Evolutionary conservation across 2,888 invertebrate species (phyloP), one percentile per base, ranked within the genome.

Genomic region (Dermolepida albohirtum): DNA sequence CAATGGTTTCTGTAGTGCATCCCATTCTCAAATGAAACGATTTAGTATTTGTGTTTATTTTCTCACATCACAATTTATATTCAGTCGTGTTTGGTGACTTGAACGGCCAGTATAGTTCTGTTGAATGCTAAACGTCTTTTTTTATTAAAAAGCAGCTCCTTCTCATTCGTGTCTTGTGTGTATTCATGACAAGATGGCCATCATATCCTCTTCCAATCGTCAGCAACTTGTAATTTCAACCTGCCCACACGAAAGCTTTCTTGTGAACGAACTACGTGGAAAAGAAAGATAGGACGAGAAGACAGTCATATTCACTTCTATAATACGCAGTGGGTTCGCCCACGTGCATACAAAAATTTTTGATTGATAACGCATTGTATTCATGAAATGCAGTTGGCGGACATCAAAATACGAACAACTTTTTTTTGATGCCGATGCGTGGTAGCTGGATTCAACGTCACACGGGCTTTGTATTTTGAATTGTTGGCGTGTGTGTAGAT

Each of bases 281-380:
- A 17, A 54, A 54, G 54, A 54, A 54, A 17, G 40, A 54, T 17
- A 40, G 16, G 17, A 54, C 22, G 10, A 14, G 54, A 40, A 39
- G 17, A 16, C 12, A 8, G 39, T 14, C 11, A 40, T 16, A 54
- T 40, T 34, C 17, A 12, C 14, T 54, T 40, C 14, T 40, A 34
- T 34, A 34, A 34, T 50, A 22, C 22, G 22, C n/a, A 27, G 6
- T 50, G n/a, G 11, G 44, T 16, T 59, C 59, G 44, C 59, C 59
- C 44, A 59, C 59, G 44, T 59, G 59, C 44, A 29, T 59, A 44
- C 29, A 29, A 57, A 66, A 41, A 51, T 52, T 51, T 54, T 62
- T 69, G 72, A 73, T 73, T 66, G 72, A 73, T 72, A 67, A 66
- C 67, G 62, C 66, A 70, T 72, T 73, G 71, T 73, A 67, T 69